Evolutionary conservation across 1,140 invertebrate species (phyloP).

Genomic region (Lordiphosa stackelbergi): DNA sequence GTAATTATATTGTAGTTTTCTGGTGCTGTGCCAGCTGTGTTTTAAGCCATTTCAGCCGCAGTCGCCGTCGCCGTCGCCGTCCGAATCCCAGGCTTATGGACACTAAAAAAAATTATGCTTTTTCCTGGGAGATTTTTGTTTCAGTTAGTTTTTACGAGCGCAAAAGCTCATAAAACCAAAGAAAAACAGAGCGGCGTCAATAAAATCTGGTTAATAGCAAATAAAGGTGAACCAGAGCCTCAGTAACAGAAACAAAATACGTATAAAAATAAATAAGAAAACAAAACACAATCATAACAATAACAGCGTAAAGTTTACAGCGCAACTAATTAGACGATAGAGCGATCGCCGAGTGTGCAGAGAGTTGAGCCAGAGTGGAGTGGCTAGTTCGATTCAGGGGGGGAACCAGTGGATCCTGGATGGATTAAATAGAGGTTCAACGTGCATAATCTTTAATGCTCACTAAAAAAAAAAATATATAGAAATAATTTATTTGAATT

Average conservation of each 20-base stretch:
- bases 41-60: not conserved
- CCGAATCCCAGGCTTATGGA: conserved; percentile 25
- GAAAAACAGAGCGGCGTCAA: conserved; percentile 38
- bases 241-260: conserved; percentile 12
- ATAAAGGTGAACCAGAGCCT: conserved; percentile 51
- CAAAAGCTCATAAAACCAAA: conserved; percentile 54
- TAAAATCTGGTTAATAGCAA: conserved; percentile 70
- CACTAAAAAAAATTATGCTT: conserved; percentile 47
- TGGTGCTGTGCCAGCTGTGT: conserved; percentile 21
- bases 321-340: conserved; percentile 58
- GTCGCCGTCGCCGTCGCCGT: not conserved
- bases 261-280: conserved; percentile 25
- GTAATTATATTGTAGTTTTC: conserved; percentile 62
- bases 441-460: no score
- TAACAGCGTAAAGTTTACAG: conserved; percentile 52
- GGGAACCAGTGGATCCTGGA: no score
- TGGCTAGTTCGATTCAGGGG: no score
- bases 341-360: no score
- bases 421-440: no score
- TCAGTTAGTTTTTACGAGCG: conserved; percentile 39
- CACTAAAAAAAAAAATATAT: no score
- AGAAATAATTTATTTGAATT: no score
- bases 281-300: conserved; percentile 44
- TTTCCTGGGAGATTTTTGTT: conserved; percentile 48
- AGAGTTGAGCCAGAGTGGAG: no score